Base-by-base conservation (phyloP, 1,140 invertebrate species). In the Teleopsis dalmanni region DNA sequence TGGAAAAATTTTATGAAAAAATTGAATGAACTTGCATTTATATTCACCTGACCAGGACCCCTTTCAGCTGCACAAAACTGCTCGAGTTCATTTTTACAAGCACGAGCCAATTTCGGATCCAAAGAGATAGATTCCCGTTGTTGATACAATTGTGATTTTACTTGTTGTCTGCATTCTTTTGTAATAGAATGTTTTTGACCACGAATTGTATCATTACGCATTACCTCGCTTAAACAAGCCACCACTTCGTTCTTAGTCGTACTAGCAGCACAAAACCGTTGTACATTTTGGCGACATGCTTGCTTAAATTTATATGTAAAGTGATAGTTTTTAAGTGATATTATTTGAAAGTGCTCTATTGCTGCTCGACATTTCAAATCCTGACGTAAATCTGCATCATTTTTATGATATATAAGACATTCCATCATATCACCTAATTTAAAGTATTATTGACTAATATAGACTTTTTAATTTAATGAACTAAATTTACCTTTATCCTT, bases 291-390 rank as follows among this genome's bases (percentile, higher is more conserved):
- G 58, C 87, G 84, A 60, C 95, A 99, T 1, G 91, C 87, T 64
- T 93, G 83, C 73, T 96, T 96, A 69, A 99, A 98, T 68, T 93
- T 94, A 57, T 86, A 88, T 18, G 86, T 93, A 70, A 98, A 98
- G 61, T 84, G 84, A 68, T 93, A 96, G 74, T 95, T 91, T 71
- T 96, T 93, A 49, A 98, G 71, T 7, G 90, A 87, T 40, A 96
- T 88, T 35, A 95, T 74, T 73, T 93, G 88, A 62, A 89, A 86
- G 76, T 98, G 95, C 72, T 98, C 94, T 22, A 99, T 86, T 48
- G 91, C 91, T 21, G 88, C 87, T 54, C 84, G 78, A 73, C 96
- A 99, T 70, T 95, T 93, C 4, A 79, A 75, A 65, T 87, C 82
- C 19, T 80, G 75, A 54, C 80, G 80, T 42, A 86, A 72, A 62